Evolutionary conservation across 2,888 invertebrate species (phyloP), one percentile per base, ranked within the genome.

Genomic region (Drosophila kambysellisi): DNA sequence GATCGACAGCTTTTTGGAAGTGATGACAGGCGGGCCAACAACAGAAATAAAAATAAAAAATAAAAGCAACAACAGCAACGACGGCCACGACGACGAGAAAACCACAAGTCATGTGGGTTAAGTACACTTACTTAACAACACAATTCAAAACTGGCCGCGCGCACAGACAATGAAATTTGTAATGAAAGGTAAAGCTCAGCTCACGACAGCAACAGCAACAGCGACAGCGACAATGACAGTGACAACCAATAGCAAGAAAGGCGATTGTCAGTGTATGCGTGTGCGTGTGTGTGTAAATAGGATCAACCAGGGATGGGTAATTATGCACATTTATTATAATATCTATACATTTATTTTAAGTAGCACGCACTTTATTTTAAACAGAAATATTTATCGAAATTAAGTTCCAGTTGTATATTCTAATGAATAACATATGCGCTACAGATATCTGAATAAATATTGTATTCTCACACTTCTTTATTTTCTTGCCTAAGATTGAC

Each of bases 111-210:
- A 88, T 88, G 88, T 88, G 90, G 87, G 87, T 88, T 88, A 88
- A 88, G 91, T 88, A 88, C 90, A 87, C 89, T 89, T 82, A 89
- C 88, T 90, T 89, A 88, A 89, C 80, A 88, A 79, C 85, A 84
- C 88, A 88, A 89, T 89, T 79, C 88, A 71, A 89, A 90, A 80
- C 69, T 87, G 84, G 83, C 87, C 87, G 83, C 79, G 85, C 84
- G 75, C 76, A 74, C 89, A 87, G 82, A 88, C 85, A 89, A 85
- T 88, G 83, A 85, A 64, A 71, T 85, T 71, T 52, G 74, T 79
- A 87, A 84, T 84, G 79, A 82, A 83, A 83, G 82, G 71, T 68
- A 84, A 83, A 77, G 88, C 88, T 83, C 67, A 71, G 66, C 68
- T 71, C 74, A 82, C 63, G 67, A 79, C 66, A 39, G 58, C 29